phyloP scores from a whole-genome alignment of 2,888 invertebrate genomes.

The Amorpha juglandis region DNA sequence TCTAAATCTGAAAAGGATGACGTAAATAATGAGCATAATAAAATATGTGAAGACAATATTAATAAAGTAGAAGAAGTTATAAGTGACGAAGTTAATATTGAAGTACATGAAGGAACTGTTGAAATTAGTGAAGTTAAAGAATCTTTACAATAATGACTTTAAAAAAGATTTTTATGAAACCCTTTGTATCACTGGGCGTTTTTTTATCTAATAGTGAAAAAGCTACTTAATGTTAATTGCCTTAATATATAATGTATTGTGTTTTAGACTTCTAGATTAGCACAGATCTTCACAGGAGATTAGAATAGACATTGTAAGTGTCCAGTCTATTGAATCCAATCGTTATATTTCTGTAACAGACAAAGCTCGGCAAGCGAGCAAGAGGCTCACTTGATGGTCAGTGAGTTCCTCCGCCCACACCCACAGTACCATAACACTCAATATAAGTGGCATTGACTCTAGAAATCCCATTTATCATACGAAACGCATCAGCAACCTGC shows the following conservation, averaged over 20 bases:
- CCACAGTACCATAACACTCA: no score
- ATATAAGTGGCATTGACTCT: no score
- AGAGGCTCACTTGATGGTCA: no score
- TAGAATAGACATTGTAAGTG: neutral
- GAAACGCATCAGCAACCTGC: no score
- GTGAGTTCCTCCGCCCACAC: no score
- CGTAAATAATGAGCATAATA: neutral
- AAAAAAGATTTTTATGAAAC: constrained; percentile 15
- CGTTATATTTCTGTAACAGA: no score
- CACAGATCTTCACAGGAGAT: neutral
- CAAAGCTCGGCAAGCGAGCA: no score
- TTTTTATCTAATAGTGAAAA: constrained; percentile 3
- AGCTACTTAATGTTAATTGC: constrained; percentile 17
- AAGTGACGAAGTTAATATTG: neutral
- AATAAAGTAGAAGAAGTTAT: constrained; percentile 5
- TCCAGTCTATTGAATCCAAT: no score
- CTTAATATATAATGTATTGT: constrained; percentile 1
- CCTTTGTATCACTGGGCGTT: constrained; percentile 17
- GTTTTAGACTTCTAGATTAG: neutral
- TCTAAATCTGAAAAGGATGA: neutral
- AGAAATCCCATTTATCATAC: no score
- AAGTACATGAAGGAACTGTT: neutral
- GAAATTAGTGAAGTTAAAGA: constrained; percentile 4
- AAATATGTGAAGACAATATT: constrained; percentile 16
- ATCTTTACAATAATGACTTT: neutral